Evolutionary conservation across 2,888 invertebrate genomes (phyloP).

Genomic region (Sminthurinus aureus): DNA sequence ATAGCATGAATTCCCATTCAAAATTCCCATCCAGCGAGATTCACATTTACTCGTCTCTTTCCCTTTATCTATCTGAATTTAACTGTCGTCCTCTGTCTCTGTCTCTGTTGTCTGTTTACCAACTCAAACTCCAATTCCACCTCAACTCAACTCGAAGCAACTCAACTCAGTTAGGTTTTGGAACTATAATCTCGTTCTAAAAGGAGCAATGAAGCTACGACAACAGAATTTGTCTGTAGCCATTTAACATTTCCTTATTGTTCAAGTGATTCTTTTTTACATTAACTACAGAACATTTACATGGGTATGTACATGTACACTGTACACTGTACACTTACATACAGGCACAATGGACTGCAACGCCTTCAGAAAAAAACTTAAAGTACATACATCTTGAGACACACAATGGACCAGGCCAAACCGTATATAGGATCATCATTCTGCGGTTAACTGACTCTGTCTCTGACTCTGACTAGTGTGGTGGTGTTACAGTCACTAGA

Average conservation of each 20-base stretch:
- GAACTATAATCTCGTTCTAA: background rate
- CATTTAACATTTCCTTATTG: conserved; percentile 21
- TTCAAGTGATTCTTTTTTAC: background rate
- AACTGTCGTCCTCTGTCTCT: too few species aligned
- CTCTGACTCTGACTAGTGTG: background rate
- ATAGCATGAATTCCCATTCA: background rate
- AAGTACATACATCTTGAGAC: background rate
- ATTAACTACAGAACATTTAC: background rate
- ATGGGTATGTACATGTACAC: background rate
- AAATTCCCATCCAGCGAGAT: background rate
- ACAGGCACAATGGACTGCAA: conserved; percentile 2
- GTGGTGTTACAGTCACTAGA: too few species aligned
- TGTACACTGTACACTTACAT: background rate
- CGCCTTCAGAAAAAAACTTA: background rate
- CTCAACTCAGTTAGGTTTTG: background rate
- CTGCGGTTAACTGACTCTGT: background rate
- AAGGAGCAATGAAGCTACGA: background rate
- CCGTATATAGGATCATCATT: background rate
- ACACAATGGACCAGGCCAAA: background rate
- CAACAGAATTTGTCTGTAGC: conserved; percentile 13
- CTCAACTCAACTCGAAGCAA: too few species aligned
- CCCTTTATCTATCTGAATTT: background rate
- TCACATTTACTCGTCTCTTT: background rate
- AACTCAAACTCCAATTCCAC: conserved; percentile 3
- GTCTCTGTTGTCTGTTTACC: too few species aligned